Base-by-base conservation (phyloP, 2,888 invertebrate species). In the Leptinotarsa haldemani region DNA sequence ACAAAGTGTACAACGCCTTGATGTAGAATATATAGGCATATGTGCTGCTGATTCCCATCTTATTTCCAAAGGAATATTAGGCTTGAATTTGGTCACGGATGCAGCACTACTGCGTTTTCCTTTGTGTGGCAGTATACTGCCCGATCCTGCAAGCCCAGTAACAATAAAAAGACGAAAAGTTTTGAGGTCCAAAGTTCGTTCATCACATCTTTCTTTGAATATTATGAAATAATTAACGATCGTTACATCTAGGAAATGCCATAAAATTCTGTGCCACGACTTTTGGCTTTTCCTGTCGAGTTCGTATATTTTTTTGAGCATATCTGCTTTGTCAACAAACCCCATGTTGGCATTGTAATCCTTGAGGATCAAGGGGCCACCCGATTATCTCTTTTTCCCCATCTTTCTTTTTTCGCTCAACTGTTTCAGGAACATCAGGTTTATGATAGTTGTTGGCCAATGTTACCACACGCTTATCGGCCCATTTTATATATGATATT, bases 271-370 rank as follows among this genome's bases (percentile, higher is more conserved):
- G 50, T 75, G 75, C 74, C 83, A 85, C 84, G 83, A 84, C 80
- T 84, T 85, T 69, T 78, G 78, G 25, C 79, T 80, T 76, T 84
- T 84, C 52, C 83, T 65, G 69, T 84, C 78, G 30, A 82, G 77
- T 67, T 82, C 81, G 74, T 85, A 85, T 18, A 73, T 56, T 16
- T 77, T 73, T 78, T 81, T 82, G 20, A 82, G 67, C 80, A 78
- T 80, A 68, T 85, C 83, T 46, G 79, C 75, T 74, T 82, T 83
- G 77, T 85, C 84, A 4, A 85, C 83, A 71, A 74, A 79, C n/a
- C 81, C 81, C 84, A 84, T 85, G 74, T 84, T 71, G n/a, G 52
- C 70, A 72, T 82, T 85, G 69, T 84, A 84, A 69, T 82, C 76
- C 40, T 76, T 78, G 16, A 84, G 75, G 53, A 82, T 69, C 70